phyloP scores from a whole-genome alignment of 2,113 vertebrate species.

The Dasyornis broadbenti region DNA sequence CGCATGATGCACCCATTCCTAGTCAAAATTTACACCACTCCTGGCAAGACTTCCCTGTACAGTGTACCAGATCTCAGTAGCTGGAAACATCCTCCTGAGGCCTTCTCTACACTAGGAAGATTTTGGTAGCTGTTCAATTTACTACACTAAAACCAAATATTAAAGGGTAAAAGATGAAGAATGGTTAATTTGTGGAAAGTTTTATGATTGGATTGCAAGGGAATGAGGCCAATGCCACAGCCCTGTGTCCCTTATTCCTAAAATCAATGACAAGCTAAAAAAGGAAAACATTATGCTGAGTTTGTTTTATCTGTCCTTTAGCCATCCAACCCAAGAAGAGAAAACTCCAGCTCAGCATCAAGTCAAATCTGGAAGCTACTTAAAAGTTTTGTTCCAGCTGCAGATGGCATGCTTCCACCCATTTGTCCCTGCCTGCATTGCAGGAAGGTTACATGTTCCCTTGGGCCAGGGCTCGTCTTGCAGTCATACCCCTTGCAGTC shows the following conservation, averaged over 20 bases:
- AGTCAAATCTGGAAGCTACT: neutral
- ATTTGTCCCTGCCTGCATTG: neutral
- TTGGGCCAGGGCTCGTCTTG: neutral
- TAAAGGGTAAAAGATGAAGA: neutral
- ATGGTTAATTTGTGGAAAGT: neutral
- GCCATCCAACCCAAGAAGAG: neutral
- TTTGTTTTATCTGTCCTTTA: neutral
- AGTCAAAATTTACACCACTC: neutral
- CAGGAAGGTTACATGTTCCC: neutral
- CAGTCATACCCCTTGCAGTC: neutral
- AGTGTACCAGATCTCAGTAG: neutral
- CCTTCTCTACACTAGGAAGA: neutral
- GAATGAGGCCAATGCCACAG: neutral
- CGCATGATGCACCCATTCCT: rapidly evolving
- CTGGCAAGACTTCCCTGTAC: neutral
- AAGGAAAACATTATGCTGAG: neutral
- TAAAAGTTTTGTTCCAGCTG: neutral
- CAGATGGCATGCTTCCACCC: neutral
- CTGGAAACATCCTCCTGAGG: neutral
- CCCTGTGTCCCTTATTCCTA: neutral
- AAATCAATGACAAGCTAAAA: neutral
- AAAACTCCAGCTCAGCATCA: neutral
- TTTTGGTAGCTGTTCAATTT: neutral
- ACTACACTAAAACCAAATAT: neutral
- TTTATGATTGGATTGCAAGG: neutral